Evolutionary conservation across 2,113 vertebrate genomes (phyloP).

Genomic region (Takifugu bimaculatus): DNA sequence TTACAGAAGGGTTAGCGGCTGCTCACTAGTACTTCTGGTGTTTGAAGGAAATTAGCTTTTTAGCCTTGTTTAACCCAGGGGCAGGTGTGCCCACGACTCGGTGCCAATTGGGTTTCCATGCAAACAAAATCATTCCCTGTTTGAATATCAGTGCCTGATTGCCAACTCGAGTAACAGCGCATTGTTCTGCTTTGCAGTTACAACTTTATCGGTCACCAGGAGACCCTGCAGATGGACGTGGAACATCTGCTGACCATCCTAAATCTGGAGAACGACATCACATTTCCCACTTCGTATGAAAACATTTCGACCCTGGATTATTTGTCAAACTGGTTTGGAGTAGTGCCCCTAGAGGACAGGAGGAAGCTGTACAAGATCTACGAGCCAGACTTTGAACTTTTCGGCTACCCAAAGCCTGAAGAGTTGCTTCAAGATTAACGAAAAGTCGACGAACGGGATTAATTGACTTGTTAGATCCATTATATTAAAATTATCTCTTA

Average conservation of each 20-base stretch:
- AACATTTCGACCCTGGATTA: neutral
- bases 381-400: conserved; percentile 34
- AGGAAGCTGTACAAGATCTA: conserved; percentile 39
- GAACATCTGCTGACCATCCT: conserved; percentile 24
- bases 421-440: conserved; percentile 15
- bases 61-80: no score
- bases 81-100: no score
- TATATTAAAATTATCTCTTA: no score
- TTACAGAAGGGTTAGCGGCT: neutral
- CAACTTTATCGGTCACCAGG: conserved; percentile 53
- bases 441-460: neutral
- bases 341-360: conserved; percentile 36
- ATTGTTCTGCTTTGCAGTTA: conserved; percentile 22
- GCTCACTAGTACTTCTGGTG: no score
- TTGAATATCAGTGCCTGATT: no score
- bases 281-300: conserved; percentile 21
- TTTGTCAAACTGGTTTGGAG: conserved; percentile 12
- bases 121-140: no score
- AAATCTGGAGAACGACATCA: neutral
- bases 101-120: no score
- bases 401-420: conserved; percentile 31
- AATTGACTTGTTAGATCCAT: neutral
- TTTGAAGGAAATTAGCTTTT: no score
- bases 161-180: no score
- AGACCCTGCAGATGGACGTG: conserved; percentile 37